Evolutionary conservation across 2,113 vertebrate genomes (phyloP).

Genomic region (Podiceps cristatus): DNA sequence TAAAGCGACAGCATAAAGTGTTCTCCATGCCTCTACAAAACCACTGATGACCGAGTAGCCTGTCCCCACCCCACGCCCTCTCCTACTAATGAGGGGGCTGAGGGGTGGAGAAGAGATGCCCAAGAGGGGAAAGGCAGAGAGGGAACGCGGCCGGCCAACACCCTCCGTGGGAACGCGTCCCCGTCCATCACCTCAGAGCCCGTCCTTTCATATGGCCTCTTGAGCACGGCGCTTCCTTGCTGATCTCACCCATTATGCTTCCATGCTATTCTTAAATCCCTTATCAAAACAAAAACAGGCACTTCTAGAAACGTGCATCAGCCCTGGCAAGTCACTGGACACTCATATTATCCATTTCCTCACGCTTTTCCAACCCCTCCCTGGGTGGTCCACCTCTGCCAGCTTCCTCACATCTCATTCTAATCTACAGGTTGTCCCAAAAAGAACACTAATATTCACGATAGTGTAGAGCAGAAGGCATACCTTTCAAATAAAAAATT

Average conservation of each 20-base stretch:
- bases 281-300: conserved; percentile 48
- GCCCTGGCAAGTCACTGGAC: not conserved
- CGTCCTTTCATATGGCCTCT: not conserved
- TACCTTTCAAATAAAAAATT: not conserved
- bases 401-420: not conserved
- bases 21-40: not conserved
- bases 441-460: not conserved
- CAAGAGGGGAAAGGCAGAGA: not conserved
- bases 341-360: conserved; percentile 32
- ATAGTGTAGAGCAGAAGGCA: not conserved
- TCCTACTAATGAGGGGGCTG: not conserved
- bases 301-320: not conserved
- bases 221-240: not conserved
- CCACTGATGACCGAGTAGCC: not conserved
- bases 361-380: conserved; percentile 12
- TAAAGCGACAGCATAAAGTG: not conserved
- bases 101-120: not conserved
- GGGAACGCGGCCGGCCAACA: not conserved
- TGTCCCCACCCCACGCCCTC: fast-evolving
- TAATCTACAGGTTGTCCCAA: not conserved
- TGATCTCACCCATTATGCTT: not conserved
- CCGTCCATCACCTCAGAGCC: not conserved
- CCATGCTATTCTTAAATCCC: not conserved
- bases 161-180: not conserved
- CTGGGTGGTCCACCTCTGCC: not conserved